A percentile compares a stretch with the other conserved stretches of the same genome.
phyloP scores from a whole-genome alignment of 1,140 invertebrate genomes.

The Andricus grossulariae region DNA sequence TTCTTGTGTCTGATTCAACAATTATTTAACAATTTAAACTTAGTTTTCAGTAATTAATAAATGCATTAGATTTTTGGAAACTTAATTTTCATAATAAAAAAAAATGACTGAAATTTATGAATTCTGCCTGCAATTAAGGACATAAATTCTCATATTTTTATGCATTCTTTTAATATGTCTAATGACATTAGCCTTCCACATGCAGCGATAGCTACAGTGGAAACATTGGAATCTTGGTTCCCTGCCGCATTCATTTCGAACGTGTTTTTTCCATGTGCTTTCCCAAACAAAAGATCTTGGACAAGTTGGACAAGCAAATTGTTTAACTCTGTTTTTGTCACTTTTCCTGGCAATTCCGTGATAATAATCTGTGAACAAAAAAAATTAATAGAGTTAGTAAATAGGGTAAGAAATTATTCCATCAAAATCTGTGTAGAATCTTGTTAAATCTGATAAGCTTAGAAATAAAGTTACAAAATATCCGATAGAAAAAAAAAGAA shows the following conservation, averaged over 20 bases:
- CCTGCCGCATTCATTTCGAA: slow-evolving; percentile 68
- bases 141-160: slow-evolving; percentile 34
- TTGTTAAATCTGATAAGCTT: background rate
- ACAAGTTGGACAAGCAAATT: slow-evolving; percentile 51
- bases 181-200: slow-evolving; percentile 60
- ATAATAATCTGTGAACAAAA: slow-evolving; percentile 27
- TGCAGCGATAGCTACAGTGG: slow-evolving; percentile 62
- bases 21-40: too few relatives aligned
- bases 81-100: background rate
- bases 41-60: too few relatives aligned
- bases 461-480: too few relatives aligned
- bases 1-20: too few relatives aligned
- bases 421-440: background rate
- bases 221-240: slow-evolving; percentile 70
- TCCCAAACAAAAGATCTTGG: slow-evolving; percentile 62
- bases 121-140: slow-evolving; percentile 29
- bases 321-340: slow-evolving; percentile 4
- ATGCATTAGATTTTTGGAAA: too few relatives aligned
- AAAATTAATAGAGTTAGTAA: background rate
- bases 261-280: slow-evolving; percentile 61
- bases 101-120: background rate
- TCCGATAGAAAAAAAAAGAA: too few relatives aligned
- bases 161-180: slow-evolving; percentile 55
- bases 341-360: background rate
- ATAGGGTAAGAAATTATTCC: background rate